A percentile compares a stretch with the other conserved stretches of the same genome.
These are phyloP conservation scores for Dysdera silvatica DNA, from an alignment of 1,140 invertebrate species.

Conservation along the genomic window DNA sequence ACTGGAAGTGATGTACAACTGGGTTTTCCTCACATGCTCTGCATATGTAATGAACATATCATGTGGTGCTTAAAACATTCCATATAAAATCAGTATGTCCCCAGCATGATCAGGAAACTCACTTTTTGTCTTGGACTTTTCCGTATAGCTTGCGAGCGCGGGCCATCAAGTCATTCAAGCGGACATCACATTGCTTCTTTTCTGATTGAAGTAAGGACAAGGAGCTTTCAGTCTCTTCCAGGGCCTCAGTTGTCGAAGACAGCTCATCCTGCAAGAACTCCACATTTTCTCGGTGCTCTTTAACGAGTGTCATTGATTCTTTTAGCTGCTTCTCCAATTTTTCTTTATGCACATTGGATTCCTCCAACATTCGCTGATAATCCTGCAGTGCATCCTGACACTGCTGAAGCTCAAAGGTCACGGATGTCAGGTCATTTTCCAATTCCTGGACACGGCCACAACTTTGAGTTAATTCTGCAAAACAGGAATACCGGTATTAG, in stretches of 20 bases:
- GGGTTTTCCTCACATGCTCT: no score
- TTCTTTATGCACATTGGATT: background rate
- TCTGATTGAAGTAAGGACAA: conserved; percentile 5
- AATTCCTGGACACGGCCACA: conserved; percentile 17
- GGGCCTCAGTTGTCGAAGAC: conserved; percentile 14
- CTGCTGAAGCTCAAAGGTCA: conserved; percentile 24
- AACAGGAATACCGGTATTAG: background rate
- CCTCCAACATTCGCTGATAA: conserved; percentile 15
- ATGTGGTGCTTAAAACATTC: no score
- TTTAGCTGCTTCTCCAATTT: conserved; percentile 5
- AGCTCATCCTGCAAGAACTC: conserved; percentile 25
- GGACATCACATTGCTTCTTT: background rate
- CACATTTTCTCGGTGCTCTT: conserved; percentile 16
- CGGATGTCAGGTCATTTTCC: conserved; percentile 14
- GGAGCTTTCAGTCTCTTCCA: conserved; percentile 15
- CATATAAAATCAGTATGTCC: no score
- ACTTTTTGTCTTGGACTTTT: conserved; percentile 27
- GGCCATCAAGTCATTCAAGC: conserved; percentile 19
- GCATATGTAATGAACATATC: no score
- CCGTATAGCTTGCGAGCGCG: conserved; percentile 18
- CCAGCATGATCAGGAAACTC: background rate
- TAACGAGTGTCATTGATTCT: background rate
- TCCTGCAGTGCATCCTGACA: conserved; percentile 27
- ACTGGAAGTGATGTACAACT: no score
- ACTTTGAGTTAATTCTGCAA: conserved; percentile 11